Evolutionary conservation across 92 coral and sea anemone genomes (phyloP), one percentile per base, ranked within the genome.

Genomic region (Porites rus): DNA sequence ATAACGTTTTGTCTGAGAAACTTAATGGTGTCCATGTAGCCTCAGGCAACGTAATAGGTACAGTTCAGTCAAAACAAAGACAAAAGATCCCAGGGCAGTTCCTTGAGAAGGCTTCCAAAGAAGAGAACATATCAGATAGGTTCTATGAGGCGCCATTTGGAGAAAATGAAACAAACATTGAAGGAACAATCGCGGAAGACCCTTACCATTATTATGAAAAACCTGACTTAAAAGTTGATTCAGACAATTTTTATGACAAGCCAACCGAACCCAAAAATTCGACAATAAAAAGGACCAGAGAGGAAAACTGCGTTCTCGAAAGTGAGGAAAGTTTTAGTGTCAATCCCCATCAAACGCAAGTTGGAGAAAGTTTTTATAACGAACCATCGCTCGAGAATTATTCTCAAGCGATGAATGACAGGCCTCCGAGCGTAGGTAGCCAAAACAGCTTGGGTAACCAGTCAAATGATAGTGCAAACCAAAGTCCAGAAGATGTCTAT

Each of bases 31-130:
- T 54, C 24, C 20, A 19, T 8, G 17, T 8, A 24, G 20, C 70
- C 16, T 76, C 80, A 1, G 80, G 64, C 19, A 20, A 74, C 14
- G 24, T 83, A 56, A 51, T 16, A 51, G 74, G 80, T 79, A 83
- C 87, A 62, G 54, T 74, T 73, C 87, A 83, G 63, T 28, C 80
- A 14, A 83, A 74, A 25, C 87, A 83, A 64, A 65, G 87, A n/a
- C 80, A 83, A 63, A 83, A 83, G 62, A 73, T 83, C 22, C 87
- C 87, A 1, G 73, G 74, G 0, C 64, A 51, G 24, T 83, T 83
- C 19, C 74, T 74, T 14, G 73, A 24, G 1, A 62, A 71, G 71
- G 19, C 71, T 4, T 13, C 38, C 20, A 82, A 82, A 71, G 78
- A 63, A 24, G 74, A 83, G 14, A 62, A 51, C 31, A 19, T 38